Evolutionary conservation across 2,888 invertebrate genomes (phyloP).

Genomic region (Petrolisthes cinctipes): DNA sequence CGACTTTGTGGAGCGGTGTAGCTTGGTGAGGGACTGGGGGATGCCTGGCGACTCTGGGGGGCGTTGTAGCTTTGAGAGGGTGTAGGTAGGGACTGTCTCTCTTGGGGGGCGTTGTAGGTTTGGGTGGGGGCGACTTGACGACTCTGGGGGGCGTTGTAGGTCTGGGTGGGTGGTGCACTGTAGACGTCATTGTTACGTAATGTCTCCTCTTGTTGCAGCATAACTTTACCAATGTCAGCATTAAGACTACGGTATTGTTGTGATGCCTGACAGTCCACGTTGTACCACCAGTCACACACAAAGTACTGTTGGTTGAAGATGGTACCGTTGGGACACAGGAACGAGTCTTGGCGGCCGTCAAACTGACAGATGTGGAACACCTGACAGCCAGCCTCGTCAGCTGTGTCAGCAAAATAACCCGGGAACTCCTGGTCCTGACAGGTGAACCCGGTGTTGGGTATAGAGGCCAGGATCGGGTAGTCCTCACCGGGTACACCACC

Average conservation of each 20-base stretch:
- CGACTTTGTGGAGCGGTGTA: too few species aligned
- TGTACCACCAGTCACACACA: slow-evolving; percentile 65
- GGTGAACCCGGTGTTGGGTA: slow-evolving; percentile 54
- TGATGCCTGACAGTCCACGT: slow-evolving; percentile 47
- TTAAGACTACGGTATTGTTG: slow-evolving; percentile 19
- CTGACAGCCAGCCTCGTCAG: slow-evolving; percentile 47
- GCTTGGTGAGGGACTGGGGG: too few species aligned
- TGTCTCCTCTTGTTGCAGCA: too few species aligned
- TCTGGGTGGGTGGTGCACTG: too few species aligned
- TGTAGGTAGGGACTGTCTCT: too few species aligned
- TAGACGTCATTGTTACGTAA: too few species aligned
- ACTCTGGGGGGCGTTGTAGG: too few species aligned
- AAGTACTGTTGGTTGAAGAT: slow-evolving; percentile 63
- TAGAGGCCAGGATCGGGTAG: slow-evolving; percentile 42
- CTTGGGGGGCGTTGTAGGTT: too few species aligned
- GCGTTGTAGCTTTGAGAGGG: too few species aligned
- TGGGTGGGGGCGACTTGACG: too few species aligned
- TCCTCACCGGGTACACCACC: slow-evolving; percentile 53
- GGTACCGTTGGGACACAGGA: slow-evolving; percentile 62
- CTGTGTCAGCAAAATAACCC: slow-evolving; percentile 57
- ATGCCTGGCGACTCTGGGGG: too few species aligned
- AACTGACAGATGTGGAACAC: slow-evolving; percentile 64
- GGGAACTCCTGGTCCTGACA: slow-evolving; percentile 44
- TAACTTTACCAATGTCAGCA: slow-evolving; percentile 23
- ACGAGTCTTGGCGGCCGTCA: slow-evolving; percentile 47